Conservation (phyloP, 2,888 invertebrate genomes). For the Scaptomyza parva region DNA sequence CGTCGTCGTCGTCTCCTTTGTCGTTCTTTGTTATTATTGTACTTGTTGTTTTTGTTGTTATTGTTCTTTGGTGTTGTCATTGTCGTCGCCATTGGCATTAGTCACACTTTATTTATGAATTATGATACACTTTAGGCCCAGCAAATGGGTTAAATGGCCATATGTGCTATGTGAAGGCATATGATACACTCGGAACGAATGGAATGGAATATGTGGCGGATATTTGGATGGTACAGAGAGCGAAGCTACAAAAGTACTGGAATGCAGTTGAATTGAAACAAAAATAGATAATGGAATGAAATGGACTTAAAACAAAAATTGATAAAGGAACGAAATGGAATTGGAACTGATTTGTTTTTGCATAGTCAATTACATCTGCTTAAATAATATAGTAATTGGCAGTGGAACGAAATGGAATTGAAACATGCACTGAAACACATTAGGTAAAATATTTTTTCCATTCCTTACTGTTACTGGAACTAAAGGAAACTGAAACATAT, state of each 20-base stretch:
- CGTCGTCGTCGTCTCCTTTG: conserved; percentile 12
- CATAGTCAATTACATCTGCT: background rate
- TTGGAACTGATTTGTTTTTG: background rate
- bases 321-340: background rate
- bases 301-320: no score
- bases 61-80: conserved; percentile 31
- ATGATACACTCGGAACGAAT: background rate
- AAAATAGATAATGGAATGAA: background rate
- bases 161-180: conserved; percentile 22
- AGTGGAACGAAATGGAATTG: background rate
- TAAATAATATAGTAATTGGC: background rate
- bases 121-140: conserved; percentile 61
- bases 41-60: conserved; percentile 12
- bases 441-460: background rate
- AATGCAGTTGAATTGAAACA: background rate
- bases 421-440: background rate
- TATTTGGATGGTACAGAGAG: no score
- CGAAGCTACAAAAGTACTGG: background rate
- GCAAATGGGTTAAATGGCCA: conserved; percentile 47
- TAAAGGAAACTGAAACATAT: background rate
- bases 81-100: conserved; percentile 67
- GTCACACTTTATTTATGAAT: conserved; percentile 82
- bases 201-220: background rate
- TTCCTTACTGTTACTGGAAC: background rate
- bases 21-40: conserved; percentile 4